A percentile compares a stretch with the other conserved stretches of the same genome.
phyloP scores from a whole-genome alignment of 2,113 vertebrate species.

The Ammodytes marinus region DNA sequence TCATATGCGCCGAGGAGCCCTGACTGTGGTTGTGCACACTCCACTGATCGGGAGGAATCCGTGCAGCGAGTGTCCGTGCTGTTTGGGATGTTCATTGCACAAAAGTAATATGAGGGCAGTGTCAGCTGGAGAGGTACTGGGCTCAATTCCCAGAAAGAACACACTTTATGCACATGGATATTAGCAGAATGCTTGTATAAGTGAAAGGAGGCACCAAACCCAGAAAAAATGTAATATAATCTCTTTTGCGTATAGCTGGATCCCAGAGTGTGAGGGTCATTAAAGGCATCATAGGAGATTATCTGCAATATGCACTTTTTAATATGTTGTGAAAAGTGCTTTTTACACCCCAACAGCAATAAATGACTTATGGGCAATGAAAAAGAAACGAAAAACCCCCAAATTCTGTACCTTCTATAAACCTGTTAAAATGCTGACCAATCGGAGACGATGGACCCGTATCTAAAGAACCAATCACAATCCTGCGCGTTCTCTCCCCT shows the following conservation, averaged over 20 bases:
- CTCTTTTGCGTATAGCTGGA: slow-evolving; percentile 40
- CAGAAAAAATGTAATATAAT: slow-evolving; percentile 51
- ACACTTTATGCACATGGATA: slow-evolving; percentile 50
- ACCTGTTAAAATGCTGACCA: no score
- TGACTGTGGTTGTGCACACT: slow-evolving; percentile 72
- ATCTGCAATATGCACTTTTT: no score
- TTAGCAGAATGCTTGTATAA: slow-evolving; percentile 54
- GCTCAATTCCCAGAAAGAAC: slow-evolving; percentile 72
- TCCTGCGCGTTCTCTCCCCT: no score
- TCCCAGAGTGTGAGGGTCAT: slow-evolving; percentile 51
- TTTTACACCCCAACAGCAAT: no score
- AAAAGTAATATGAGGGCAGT: slow-evolving; percentile 66
- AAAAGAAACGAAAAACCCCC: no score
- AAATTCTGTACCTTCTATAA: no score
- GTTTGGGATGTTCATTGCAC: slow-evolving; percentile 70
- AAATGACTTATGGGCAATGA: no score
- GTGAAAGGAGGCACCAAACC: slow-evolving; percentile 27
- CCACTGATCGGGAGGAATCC: slow-evolving; percentile 74
- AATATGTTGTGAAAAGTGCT: no score
- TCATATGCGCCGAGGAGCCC: slow-evolving; percentile 71
- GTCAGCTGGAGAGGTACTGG: slow-evolving; percentile 60
- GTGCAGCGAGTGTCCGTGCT: slow-evolving; percentile 55
- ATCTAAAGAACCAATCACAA: no score
- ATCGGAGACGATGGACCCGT: no score
- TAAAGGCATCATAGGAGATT: no score